phyloP scores from a whole-genome alignment of 2,113 vertebrate genomes.

The Menidia beryllina region DNA sequence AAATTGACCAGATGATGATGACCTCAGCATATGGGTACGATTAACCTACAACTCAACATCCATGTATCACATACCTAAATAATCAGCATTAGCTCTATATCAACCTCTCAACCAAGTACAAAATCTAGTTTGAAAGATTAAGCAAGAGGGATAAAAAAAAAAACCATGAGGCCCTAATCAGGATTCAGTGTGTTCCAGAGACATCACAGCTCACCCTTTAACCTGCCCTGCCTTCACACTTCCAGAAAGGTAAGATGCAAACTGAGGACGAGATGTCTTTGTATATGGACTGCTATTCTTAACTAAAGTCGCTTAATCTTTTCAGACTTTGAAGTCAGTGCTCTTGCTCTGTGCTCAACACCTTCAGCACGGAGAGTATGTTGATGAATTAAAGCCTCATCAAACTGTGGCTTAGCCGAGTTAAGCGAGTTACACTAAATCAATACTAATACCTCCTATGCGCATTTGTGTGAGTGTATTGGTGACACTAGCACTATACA shows the following conservation, averaged over 20 bases:
- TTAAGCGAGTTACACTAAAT: slow-evolving; percentile 60
- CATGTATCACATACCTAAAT: slow-evolving; percentile 53
- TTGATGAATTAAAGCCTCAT: slow-evolving; percentile 71
- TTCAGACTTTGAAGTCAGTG: slow-evolving; percentile 36
- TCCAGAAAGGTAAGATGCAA: slow-evolving; percentile 30
- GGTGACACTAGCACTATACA: slow-evolving; percentile 26
- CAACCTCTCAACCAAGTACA: slow-evolving; percentile 47
- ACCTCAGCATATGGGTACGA: slow-evolving; percentile 35
- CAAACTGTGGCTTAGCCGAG: slow-evolving; percentile 60
- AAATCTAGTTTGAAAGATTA: slow-evolving; percentile 55
- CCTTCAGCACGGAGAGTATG: slow-evolving; percentile 34
- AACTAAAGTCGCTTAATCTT: slow-evolving; percentile 45
- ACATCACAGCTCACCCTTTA: slow-evolving; percentile 3
- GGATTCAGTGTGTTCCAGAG: slow-evolving; percentile 23
- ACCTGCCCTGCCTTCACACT: slow-evolving; percentile 18
- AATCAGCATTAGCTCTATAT: slow-evolving; percentile 48
- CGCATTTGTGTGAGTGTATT: slow-evolving; percentile 39
- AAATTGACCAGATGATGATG: slow-evolving; percentile 40
- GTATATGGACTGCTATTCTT: slow-evolving; percentile 32
- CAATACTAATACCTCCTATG: slow-evolving; percentile 67
- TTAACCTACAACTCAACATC: slow-evolving; percentile 20
- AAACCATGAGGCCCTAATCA: slow-evolving; percentile 33
- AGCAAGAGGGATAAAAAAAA: slow-evolving; percentile 49
- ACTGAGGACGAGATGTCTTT: slow-evolving; percentile 31
- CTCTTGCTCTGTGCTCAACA: slow-evolving; percentile 27